Base-by-base conservation (phyloP, 2,797 vertebrate genomes). In the Clarias fuscus region DNA sequence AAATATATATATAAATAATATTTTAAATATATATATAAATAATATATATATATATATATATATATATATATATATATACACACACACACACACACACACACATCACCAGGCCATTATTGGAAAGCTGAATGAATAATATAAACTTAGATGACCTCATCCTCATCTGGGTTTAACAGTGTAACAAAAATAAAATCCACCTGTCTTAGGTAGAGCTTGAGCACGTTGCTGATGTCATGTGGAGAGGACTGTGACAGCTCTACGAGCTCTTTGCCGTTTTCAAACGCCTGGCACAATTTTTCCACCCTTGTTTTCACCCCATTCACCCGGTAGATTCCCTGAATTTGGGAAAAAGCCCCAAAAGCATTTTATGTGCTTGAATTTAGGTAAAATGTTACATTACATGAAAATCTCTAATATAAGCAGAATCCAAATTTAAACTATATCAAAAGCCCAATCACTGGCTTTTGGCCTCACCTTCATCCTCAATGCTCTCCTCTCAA, bases 231-330 rank as follows among this genome's bases (percentile, higher is more conserved):
- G 91, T 99, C 98, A 0, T 99, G 98, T 0, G 98, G 97, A 0
- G 97, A 97, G 56, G 97, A 98, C 93, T 99, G 97, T 0, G 98
- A 98, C 84, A 99, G 93, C 90, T 99, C 98, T 70, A 99, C 98
- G 90, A 99, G 94, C 89, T 99, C 98, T 83, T 99, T 97, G 67
- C 97, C 98, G 0, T 97, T 98, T 94, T 99, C 98, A 87, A 99
- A 99, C 0, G 97, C 97, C 93, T 99, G 98, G 90, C 98, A 99
- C 75, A 99, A 95, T 92, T 99, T 99, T 93, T 99, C 98, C 91
- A 99, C 98, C 0, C 98, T 96, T 0, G 98, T 98, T 93, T 99
- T 99, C 85, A 99, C 98, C 0, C 98, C 98, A 0, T 99, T 99
- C 15, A 99, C 97, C 0, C 98, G 94, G 92, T 99, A 99, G 91